These are phyloP conservation scores for Leuciscus idus DNA, from an alignment of 2,113 vertebrate species.

Conservation along the genomic window DNA sequence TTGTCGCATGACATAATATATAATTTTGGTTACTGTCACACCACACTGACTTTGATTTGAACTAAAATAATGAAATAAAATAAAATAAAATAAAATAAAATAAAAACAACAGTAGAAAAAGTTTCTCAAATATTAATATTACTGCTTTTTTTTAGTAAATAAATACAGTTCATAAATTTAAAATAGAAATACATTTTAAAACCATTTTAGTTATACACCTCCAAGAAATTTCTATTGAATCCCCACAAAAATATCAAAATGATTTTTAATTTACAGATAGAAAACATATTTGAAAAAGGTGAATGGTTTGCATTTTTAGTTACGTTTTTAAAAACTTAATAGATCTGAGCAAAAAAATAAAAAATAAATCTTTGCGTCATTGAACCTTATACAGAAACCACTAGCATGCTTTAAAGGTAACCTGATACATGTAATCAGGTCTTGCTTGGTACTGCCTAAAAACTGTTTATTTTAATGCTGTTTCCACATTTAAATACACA, in stretches of 20 bases:
- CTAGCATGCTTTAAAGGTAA: constrained; percentile 19
- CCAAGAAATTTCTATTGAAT: not conserved
- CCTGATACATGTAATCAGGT: not conserved
- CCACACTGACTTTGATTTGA: not conserved
- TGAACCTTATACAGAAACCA: not conserved
- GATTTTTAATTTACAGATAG: not conserved
- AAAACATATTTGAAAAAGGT: not conserved
- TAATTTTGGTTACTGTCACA: not conserved
- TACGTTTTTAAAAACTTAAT: not conserved
- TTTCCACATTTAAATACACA: constrained; percentile 25
- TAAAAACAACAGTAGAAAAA: not conserved
- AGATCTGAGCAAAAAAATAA: not conserved
- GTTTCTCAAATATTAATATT: not conserved
- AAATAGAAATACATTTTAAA: not conserved
- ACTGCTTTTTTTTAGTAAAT: not conserved
- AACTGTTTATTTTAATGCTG: constrained; percentile 23
- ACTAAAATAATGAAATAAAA: no score
- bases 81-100: not conserved
- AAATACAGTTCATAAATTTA: not conserved
- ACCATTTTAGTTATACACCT: not conserved
- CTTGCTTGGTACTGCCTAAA: constrained; percentile 6
- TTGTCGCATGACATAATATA: not conserved
- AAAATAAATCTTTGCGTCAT: not conserved
- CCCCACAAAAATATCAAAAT: not conserved
- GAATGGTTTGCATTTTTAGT: not conserved